A percentile compares a stretch with the other conserved stretches of the same genome.
These are phyloP conservation scores for Silurus lanzhouensis DNA, from an alignment of 2,797 vertebrate species.

Conservation along the genomic window DNA sequence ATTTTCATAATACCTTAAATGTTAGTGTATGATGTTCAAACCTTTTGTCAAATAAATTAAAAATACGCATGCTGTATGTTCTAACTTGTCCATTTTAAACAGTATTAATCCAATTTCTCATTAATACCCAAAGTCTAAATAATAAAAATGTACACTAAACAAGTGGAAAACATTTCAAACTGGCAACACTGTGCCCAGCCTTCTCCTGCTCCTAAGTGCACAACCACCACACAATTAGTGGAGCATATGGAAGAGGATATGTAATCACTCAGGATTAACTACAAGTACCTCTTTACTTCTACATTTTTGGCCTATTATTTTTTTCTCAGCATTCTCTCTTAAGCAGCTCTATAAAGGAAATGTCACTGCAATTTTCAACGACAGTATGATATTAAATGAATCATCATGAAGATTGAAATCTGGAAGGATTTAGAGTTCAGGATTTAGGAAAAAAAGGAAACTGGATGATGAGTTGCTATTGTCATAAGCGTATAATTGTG, in stretches of 20 bases:
- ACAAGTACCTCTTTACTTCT: constrained; percentile 5
- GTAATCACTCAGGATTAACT: constrained; percentile 28
- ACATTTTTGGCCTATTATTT: not conserved
- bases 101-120: not conserved
- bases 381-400: constrained; percentile 3
- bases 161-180: constrained; percentile 16
- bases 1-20: not conserved
- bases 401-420: constrained; percentile 2
- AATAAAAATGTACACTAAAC: not conserved
- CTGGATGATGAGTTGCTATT: constrained; percentile 19
- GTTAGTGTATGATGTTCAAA: not conserved
- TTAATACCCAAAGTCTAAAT: not conserved
- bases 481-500: constrained; percentile 17
- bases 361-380: not conserved
- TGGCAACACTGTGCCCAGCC: constrained; percentile 22
- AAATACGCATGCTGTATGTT: not conserved
- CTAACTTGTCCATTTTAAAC: not conserved
- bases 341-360: constrained; percentile 6
- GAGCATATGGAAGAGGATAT: constrained; percentile 25
- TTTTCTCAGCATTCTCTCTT: not conserved
- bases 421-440: not conserved
- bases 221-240: constrained; percentile 15
- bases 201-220: not conserved
- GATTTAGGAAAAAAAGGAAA: not conserved
- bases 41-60: not conserved